Evolutionary conservation across 2,797 vertebrate genomes (phyloP).

Genomic region (Lateolabrax maculatus): DNA sequence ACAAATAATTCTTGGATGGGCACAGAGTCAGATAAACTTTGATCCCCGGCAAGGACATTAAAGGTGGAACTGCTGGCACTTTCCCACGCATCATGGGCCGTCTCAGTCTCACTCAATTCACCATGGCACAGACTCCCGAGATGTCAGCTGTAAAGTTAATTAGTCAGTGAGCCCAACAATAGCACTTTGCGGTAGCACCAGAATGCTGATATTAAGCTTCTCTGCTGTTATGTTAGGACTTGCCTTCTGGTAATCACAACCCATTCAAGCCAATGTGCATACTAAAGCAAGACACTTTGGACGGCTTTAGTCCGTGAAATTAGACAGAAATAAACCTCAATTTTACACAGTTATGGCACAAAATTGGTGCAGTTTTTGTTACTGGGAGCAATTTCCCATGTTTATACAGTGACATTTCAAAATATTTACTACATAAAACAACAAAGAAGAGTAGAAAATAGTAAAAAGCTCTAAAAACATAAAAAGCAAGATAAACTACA

Average conservation of each 20-base stretch:
- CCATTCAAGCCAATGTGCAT: constrained; percentile 23
- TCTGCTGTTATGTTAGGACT: constrained; percentile 20
- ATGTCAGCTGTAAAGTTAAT: constrained; percentile 49
- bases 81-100: constrained; percentile 5
- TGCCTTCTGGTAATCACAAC: constrained; percentile 37
- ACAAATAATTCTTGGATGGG: constrained; percentile 5
- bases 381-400: neutral
- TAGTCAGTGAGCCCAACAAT: constrained; percentile 44
- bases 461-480: neutral
- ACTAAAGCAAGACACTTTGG: constrained; percentile 1
- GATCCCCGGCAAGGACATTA: constrained; percentile 24
- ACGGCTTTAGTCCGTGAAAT: constrained; percentile 8
- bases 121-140: constrained; percentile 10
- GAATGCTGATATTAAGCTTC: constrained; percentile 28
- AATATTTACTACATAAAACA: constrained; percentile 2
- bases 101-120: constrained; percentile 36
- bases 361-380: neutral
- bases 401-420: constrained; percentile 8
- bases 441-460: neutral
- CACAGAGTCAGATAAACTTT: constrained; percentile 19
- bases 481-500: neutral
- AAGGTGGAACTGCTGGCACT: constrained; percentile 25
- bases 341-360: constrained; percentile 14
- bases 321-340: constrained; percentile 20
- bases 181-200: constrained; percentile 21